phyloP scores from a whole-genome alignment of 2,888 invertebrate genomes.

The Agonopterix alstromeriana region DNA sequence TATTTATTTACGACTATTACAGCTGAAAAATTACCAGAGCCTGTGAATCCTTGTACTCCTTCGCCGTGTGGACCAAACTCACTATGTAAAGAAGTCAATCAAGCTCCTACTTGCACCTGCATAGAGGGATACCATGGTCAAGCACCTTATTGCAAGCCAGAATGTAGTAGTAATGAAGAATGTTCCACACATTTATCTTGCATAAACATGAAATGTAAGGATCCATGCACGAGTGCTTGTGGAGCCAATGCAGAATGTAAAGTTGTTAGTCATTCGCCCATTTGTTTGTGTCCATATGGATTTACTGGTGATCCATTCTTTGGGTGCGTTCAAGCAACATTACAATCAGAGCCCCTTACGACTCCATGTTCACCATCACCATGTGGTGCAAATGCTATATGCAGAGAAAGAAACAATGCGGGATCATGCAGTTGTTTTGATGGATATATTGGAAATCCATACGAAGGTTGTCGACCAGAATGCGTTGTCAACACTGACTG shows the following conservation, averaged over 20 bases:
- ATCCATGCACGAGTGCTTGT: constrained; percentile 85
- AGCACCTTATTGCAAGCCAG: constrained; percentile 87
- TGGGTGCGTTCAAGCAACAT: constrained; percentile 68
- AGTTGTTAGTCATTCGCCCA: constrained; percentile 86
- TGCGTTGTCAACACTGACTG: constrained; percentile 85
- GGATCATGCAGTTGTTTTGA: constrained; percentile 83
- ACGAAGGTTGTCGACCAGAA: constrained; percentile 86
- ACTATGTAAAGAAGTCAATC: constrained; percentile 81
- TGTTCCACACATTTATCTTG: constrained; percentile 83
- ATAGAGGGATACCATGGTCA: constrained; percentile 80
- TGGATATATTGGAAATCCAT: constrained; percentile 86
- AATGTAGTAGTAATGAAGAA: constrained; percentile 87
- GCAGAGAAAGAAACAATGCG: constrained; percentile 76
- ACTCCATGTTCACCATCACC: constrained; percentile 79
- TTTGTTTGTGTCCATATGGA: constrained; percentile 82
- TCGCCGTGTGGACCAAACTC: constrained; percentile 89
- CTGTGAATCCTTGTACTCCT: constrained; percentile 82
- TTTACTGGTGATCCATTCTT: constrained; percentile 87
- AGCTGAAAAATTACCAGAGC: constrained; percentile 70
- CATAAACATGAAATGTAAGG: constrained; percentile 84
- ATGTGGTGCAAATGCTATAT: constrained; percentile 80
- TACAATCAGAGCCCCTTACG: constrained; percentile 44
- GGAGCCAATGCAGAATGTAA: constrained; percentile 85
- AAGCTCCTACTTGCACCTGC: constrained; percentile 86
- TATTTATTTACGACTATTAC: constrained; percentile 14